phyloP scores from a whole-genome alignment of 2,797 vertebrate species.

The Mus caroli region DNA sequence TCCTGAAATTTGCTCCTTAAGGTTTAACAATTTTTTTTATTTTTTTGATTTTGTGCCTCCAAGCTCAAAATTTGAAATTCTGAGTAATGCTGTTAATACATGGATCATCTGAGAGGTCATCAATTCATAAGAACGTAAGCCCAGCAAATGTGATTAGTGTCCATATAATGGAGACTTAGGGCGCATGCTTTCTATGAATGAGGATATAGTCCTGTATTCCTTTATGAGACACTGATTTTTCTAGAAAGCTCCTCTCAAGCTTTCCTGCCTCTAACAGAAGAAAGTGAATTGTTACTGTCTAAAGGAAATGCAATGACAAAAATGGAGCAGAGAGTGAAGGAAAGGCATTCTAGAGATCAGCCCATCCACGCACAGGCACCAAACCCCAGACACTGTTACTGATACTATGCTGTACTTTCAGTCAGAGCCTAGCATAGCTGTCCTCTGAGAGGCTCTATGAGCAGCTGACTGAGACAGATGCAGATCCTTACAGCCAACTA shows the following conservation, averaged over 20 bases:
- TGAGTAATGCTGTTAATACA: neutral
- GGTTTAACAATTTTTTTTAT: neutral
- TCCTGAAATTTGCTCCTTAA: neutral
- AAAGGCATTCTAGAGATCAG: neutral
- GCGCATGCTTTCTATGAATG: neutral
- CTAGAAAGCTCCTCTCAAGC: neutral
- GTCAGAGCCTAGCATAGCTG: neutral
- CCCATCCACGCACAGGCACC: neutral
- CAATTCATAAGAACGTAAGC: no score
- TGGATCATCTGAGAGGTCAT: neutral
- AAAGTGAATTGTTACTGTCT: neutral
- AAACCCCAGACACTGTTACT: neutral
- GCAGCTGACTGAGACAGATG: neutral
- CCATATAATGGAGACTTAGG: neutral
- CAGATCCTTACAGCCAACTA: neutral
- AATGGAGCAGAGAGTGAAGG: neutral
- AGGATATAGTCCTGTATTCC: rapidly evolving
- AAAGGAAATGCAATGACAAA: neutral
- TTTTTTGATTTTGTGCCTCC: neutral
- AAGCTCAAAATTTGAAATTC: neutral
- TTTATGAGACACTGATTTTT: neutral
- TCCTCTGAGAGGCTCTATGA: neutral
- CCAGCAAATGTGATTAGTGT: neutral
- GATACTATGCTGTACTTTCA: neutral
- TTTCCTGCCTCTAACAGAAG: neutral